These are phyloP conservation scores for Chaetorhynchus papuensis DNA, from an alignment of 2,113 vertebrate genomes.

Conservation along the genomic window DNA sequence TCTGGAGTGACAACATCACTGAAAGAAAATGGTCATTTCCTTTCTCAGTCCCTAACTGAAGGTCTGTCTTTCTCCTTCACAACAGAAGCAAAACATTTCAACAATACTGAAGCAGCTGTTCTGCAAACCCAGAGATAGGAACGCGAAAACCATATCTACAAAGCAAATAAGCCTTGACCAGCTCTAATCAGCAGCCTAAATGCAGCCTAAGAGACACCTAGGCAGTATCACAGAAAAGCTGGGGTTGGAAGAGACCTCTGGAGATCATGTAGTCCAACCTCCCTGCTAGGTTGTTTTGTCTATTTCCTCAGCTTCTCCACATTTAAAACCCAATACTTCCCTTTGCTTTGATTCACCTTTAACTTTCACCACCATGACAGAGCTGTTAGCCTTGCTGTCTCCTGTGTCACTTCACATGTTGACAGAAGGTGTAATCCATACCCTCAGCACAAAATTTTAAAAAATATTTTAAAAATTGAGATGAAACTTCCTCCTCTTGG, in stretches of 20 bases:
- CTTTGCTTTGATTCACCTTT: background rate
- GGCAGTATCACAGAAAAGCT: background rate
- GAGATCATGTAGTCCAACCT: background rate
- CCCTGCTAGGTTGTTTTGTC: background rate
- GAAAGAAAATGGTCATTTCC: background rate
- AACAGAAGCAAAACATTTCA: background rate
- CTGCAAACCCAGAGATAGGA: background rate
- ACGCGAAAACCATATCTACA: background rate
- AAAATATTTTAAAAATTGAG: background rate
- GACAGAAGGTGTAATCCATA: background rate
- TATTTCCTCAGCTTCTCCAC: background rate
- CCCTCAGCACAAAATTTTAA: background rate
- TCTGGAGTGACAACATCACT: background rate
- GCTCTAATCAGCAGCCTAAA: background rate
- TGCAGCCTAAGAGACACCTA: background rate
- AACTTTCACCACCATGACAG: rapidly evolving
- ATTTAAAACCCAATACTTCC: background rate
- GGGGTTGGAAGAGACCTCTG: background rate
- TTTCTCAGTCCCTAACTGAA: background rate
- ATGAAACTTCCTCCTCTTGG: background rate
- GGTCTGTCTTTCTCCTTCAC: background rate
- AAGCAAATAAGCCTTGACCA: background rate
- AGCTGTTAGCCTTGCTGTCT: background rate
- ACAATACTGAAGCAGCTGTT: background rate
- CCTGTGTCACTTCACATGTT: background rate